Evolutionary conservation across 2,113 vertebrate species (phyloP).

Genomic region (Trogon surrucura): DNA sequence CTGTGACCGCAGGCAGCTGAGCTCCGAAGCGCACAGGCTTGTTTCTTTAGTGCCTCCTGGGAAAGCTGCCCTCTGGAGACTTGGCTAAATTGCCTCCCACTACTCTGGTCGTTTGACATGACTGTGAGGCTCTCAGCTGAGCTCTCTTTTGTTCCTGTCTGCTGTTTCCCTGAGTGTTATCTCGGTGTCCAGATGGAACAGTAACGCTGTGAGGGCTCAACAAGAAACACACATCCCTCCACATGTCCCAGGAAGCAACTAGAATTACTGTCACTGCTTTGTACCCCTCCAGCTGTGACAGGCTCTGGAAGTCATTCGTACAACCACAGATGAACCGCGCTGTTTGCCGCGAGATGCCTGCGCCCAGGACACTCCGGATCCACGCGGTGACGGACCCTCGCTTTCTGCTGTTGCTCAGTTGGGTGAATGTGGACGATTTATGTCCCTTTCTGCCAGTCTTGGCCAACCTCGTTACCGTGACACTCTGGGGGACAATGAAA

Average conservation of each 20-base stretch:
- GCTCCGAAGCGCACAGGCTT: not conserved
- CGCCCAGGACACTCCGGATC: not conserved
- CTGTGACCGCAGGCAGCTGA: accelerated
- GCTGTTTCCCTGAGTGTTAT: not conserved
- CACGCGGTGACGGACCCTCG: accelerated
- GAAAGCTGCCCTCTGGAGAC: not conserved
- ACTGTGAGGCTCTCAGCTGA: not conserved
- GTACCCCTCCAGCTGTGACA: not conserved
- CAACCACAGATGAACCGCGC: not conserved
- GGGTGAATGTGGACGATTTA: not conserved
- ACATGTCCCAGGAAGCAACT: accelerated
- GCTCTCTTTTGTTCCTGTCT: not conserved
- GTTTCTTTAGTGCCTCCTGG: not conserved
- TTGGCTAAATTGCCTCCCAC: too few relatives aligned
- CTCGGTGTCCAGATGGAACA: not conserved
- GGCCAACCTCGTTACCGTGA: accelerated
- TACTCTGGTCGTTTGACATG: not conserved
- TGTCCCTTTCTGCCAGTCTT: not conserved
- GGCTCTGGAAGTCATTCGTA: not conserved
- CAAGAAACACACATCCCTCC: not conserved
- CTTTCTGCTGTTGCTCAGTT: not conserved
- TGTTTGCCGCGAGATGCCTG: not conserved
- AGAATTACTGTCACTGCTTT: not conserved
- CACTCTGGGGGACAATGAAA: not conserved
- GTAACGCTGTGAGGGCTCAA: not conserved